Evolutionary conservation across 2,113 vertebrate genomes (phyloP), one percentile per base, ranked within the genome.

Genomic region (Vulpes vulpes): DNA sequence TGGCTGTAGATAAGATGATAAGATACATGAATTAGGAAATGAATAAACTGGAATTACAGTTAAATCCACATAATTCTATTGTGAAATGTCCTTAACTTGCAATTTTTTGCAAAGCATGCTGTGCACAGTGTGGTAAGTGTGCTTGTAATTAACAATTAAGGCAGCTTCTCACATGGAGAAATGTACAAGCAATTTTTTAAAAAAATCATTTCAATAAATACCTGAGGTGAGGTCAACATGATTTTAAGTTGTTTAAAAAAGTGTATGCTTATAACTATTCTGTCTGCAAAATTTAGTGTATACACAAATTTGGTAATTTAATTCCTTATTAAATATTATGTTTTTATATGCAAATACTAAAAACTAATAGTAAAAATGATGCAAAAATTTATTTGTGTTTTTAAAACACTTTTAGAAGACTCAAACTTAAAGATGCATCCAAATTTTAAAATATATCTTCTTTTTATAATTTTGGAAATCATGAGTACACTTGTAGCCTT

Each of bases 1-100:
- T 96, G 95, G 94, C 97, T 97, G 60, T 94, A 97, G 98, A 98
- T 98, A 97, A 98, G 95, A 96, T 80, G 95, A 95, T 98, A 96
- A 95, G 97, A 98, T 98, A 97, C 89, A 90, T 93, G 97, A 98
- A 98, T 98, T 98, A 98, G 85, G 96, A 97, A 91, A 87, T 30
- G 96, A 98, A 97, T 97, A 96, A 98, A 69, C 96, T 97, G 96
- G 97, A 98, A 98, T 98, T 99, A 98, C 87, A 93, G 74, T 69
- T 97, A 98, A 99, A 98, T 98, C 98, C 98, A 97, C 94, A 85
- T 94, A 98, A 98, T 96, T 98, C 96, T 98, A 93, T 97, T 97
- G 91, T 98, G 97, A 98, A 96, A 96, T 98, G 57, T 85, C 95
- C 91, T 62, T 15, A 97, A 51, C 97, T 94, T 16, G 0, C 84